A percentile compares a stretch with the other conserved stretches of the same genome.
Conservation (phyloP, 2,797 vertebrate species). For the Anabas testudineus region DNA sequence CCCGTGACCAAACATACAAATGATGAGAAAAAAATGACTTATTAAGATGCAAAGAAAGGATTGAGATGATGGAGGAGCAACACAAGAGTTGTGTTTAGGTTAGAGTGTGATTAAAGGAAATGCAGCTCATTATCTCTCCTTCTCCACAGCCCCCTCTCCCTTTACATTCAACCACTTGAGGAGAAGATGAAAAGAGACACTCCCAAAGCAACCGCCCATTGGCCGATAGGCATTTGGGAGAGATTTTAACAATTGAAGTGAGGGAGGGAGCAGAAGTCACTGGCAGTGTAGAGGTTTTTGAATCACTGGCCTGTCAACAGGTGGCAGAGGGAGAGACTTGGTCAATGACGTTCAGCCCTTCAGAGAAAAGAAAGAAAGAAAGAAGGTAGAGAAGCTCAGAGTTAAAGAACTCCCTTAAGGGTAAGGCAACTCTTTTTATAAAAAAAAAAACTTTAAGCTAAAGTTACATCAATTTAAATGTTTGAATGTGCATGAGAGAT, state of each 20-base stretch:
- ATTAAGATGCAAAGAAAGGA: slow-evolving; percentile 2
- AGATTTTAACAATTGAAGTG: slow-evolving; percentile 80
- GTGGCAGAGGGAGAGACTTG: slow-evolving; percentile 72
- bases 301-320: slow-evolving; percentile 78
- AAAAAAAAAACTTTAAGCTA: background rate
- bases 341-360: slow-evolving; percentile 39
- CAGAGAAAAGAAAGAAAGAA: slow-evolving; percentile 50
- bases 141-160: slow-evolving; percentile 55
- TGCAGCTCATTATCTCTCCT: slow-evolving; percentile 67
- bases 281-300: slow-evolving; percentile 54
- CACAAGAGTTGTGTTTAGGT: slow-evolving; percentile 28
- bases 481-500: background rate
- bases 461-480: background rate
- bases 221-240: slow-evolving; percentile 76
- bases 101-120: slow-evolving; percentile 58
- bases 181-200: slow-evolving; percentile 74
- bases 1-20: slow-evolving; percentile 35
- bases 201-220: slow-evolving; percentile 79
- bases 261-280: slow-evolving; percentile 63
- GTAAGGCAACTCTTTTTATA: slow-evolving; percentile 68
- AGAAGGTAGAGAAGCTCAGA: slow-evolving; percentile 44
- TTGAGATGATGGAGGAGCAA: slow-evolving; percentile 7
- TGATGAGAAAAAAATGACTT: background rate
- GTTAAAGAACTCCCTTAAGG: slow-evolving; percentile 55
- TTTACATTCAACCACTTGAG: slow-evolving; percentile 57